A percentile compares a stretch with the other conserved stretches of the same genome.
Conservation (phyloP, 2,113 vertebrate species). For the Nothobranchius furzeri region DNA sequence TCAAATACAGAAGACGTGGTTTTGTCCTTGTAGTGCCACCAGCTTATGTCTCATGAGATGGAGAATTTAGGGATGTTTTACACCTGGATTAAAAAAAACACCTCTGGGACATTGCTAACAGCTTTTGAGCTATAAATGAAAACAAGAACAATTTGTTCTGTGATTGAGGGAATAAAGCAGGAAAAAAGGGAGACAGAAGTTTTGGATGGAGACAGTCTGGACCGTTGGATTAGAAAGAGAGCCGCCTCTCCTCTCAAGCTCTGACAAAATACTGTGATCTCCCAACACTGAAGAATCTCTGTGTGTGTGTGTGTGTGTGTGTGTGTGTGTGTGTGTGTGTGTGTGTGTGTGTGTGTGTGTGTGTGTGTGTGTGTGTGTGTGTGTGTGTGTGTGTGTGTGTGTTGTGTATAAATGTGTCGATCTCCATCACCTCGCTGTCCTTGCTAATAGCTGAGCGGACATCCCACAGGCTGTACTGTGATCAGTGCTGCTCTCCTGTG, state of each 20-base stretch:
- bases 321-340: slow-evolving; percentile 46
- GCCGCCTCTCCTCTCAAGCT: slow-evolving; percentile 21
- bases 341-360: slow-evolving; percentile 33
- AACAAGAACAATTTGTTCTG: neutral
- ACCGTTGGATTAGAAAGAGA: slow-evolving; percentile 16
- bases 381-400: slow-evolving; percentile 30
- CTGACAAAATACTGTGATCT: slow-evolving; percentile 23
- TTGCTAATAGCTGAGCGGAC: slow-evolving; percentile 71
- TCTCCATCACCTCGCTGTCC: slow-evolving; percentile 62
- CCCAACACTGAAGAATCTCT: slow-evolving; percentile 19
- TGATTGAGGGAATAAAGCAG: neutral
- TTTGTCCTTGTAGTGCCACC: no score
- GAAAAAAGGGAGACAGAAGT: slow-evolving; percentile 3
- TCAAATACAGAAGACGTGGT: no score
- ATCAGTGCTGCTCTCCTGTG: slow-evolving; percentile 56
- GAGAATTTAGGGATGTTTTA: no score
- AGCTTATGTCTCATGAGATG: no score
- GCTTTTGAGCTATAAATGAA: neutral
- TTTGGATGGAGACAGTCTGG: neutral
- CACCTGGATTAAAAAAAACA: no score
- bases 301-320: slow-evolving; percentile 11
- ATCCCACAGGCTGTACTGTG: slow-evolving; percentile 70
- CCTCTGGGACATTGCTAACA: no score
- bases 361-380: slow-evolving; percentile 13
- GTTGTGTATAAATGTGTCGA: slow-evolving; percentile 50